Conservation (phyloP, 2,888 invertebrate species). For the Crioceris asparagi region DNA sequence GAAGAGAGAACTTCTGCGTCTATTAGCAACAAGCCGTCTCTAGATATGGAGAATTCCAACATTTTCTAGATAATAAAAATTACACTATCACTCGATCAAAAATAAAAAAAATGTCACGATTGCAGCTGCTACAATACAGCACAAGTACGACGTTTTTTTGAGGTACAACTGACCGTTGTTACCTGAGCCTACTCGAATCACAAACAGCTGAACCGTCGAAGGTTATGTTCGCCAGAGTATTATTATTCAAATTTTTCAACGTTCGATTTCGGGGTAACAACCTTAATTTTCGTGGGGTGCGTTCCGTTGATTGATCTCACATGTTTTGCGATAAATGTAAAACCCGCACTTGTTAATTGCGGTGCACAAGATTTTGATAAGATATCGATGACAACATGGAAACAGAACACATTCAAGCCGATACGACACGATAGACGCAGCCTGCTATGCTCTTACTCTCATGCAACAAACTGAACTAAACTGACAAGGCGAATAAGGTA, state of each 20-base stretch:
- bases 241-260: constrained; percentile 17
- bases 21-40: constrained; percentile 63
- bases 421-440: constrained; percentile 23
- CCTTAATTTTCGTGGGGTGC: too few species aligned
- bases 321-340: too few species aligned
- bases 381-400: constrained; percentile 22
- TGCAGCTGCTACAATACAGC: constrained; percentile 8
- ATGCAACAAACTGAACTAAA: constrained; percentile 25
- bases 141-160: constrained; percentile 12
- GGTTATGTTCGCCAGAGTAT: constrained; percentile 19
- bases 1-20: constrained; percentile 55
- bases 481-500: too few species aligned
- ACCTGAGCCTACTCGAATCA: constrained; percentile 18
- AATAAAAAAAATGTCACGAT: constrained; percentile 1
- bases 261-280: constrained; percentile 11
- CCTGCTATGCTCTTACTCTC: constrained; percentile 32
- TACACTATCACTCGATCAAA: constrained; percentile 5
- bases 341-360: too few species aligned
- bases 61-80: too few species aligned
- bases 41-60: constrained; percentile 47
- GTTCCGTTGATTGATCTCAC: too few species aligned
- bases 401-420: constrained; percentile 35
- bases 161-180: constrained; percentile 13
- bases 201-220: constrained; percentile 20
- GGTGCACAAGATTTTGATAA: too few species aligned